Percentiles rank a stretch among this genome's conserved stretches.
Evolutionary conservation across 2,888 invertebrate species (phyloP).

Genomic region (Agrenia bidenticulata): DNA sequence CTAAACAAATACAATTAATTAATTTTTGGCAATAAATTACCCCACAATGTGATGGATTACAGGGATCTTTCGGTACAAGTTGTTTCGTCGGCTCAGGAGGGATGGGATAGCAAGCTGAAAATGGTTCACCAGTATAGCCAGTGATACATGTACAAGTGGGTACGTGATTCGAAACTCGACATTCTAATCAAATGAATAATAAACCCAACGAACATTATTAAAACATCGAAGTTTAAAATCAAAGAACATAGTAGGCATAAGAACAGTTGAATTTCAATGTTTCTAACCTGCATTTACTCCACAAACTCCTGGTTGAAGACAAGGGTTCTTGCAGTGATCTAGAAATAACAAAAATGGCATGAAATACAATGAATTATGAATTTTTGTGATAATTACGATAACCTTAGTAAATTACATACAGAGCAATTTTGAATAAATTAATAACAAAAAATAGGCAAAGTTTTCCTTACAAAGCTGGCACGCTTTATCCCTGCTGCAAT

Average conservation of each 20-base stretch:
- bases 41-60: constrained; percentile 42
- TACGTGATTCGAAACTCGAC: constrained; percentile 61
- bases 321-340: constrained; percentile 55
- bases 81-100: constrained; percentile 27
- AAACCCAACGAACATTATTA: too few species aligned
- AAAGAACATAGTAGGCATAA: too few species aligned
- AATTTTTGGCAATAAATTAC: background rate
- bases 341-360: too few species aligned
- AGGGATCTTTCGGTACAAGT: constrained; percentile 31
- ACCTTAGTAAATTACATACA: too few species aligned
- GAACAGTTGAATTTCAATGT: background rate
- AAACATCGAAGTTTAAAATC: too few species aligned
- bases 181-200: background rate
- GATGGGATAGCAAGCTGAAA: constrained; percentile 32
- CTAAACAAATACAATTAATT: too few species aligned
- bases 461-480: constrained; percentile 79
- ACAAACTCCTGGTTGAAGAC: constrained; percentile 53
- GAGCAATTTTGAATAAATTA: too few species aligned
- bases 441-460: too few species aligned
- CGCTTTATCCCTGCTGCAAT: constrained; percentile 78
- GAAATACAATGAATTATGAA: too few species aligned
- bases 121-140: constrained; percentile 66
- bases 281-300: constrained; percentile 9
- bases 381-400: too few species aligned
- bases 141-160: constrained; percentile 68